A percentile compares a stretch with the other conserved stretches of the same genome.
Evolutionary conservation across 2,888 invertebrate genomes (phyloP).

Genomic region (Pseudoips prasinana): DNA sequence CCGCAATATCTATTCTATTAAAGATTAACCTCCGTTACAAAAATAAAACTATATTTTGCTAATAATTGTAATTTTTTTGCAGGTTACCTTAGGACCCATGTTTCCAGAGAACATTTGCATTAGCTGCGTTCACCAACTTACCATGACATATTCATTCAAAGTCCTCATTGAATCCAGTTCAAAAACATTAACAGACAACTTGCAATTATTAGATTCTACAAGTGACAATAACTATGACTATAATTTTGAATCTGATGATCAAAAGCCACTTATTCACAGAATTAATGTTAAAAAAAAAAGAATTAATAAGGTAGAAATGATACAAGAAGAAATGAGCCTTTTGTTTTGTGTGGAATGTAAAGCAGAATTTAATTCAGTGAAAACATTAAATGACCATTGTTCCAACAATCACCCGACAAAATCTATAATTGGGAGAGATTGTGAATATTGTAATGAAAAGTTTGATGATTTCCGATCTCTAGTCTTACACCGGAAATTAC

Average conservation of each 20-base stretch:
- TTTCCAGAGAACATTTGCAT: constrained; percentile 66
- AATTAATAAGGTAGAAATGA: constrained; percentile 26
- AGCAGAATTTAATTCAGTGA: constrained; percentile 51
- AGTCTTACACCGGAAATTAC: constrained; percentile 66
- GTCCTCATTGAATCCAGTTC: constrained; percentile 61
- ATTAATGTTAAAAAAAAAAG: constrained; percentile 31
- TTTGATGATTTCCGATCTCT: constrained; percentile 71
- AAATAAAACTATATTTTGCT: too few species aligned
- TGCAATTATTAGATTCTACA: constrained; percentile 35
- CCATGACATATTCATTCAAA: constrained; percentile 73
- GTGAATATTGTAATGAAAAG: constrained; percentile 72
- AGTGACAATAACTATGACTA: constrained; percentile 50
- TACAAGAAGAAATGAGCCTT: constrained; percentile 36
- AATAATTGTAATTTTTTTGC: constrained; percentile 5
- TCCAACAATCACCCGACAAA: constrained; percentile 56
- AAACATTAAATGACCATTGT: constrained; percentile 59
- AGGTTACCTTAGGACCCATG: constrained; percentile 45
- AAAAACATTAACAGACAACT: constrained; percentile 48
- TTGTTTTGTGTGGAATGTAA: constrained; percentile 73
- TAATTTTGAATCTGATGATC: constrained; percentile 50
- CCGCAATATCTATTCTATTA: too few species aligned
- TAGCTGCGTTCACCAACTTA: constrained; percentile 70
- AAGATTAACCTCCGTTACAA: too few species aligned
- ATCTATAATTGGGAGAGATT: constrained; percentile 58
- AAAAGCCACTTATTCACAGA: constrained; percentile 35